These are phyloP conservation scores for Bombylius discolor DNA, from an alignment of 2,888 invertebrate genomes.

Conservation along the genomic window DNA sequence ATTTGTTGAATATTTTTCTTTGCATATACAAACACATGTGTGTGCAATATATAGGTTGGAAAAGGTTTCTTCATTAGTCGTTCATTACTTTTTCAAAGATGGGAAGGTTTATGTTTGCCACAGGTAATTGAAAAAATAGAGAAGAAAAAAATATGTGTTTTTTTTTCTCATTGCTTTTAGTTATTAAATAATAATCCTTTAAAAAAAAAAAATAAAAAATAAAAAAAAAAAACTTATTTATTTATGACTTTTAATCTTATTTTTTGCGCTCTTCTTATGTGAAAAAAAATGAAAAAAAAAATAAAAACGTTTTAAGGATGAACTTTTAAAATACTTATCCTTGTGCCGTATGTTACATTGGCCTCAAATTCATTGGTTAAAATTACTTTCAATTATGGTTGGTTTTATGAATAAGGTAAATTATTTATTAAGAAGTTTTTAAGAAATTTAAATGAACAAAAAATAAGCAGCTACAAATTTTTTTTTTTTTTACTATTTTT, in stretches of 20 bases:
- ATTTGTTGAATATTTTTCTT: no score
- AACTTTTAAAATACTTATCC: constrained; percentile 47
- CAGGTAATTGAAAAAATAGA: constrained; percentile 15
- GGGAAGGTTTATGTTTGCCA: constrained; percentile 26
- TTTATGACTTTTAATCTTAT: no score
- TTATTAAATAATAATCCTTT: no score
- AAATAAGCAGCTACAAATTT: not conserved
- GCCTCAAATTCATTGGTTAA: constrained; percentile 50
- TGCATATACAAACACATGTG: not conserved
- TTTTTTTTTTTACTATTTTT: not conserved
- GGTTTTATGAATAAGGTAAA: constrained; percentile 51
- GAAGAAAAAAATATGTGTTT: not conserved
- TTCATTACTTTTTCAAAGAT: constrained; percentile 31
- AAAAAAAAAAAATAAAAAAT: no score
- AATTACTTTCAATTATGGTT: constrained; percentile 61
- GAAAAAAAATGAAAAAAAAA: not conserved
- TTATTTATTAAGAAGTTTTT: not conserved
- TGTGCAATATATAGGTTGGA: constrained; percentile 17
- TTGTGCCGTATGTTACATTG: constrained; percentile 43
- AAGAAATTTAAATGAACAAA: no score
- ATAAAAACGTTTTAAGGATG: constrained; percentile 14
- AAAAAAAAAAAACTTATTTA: no score
- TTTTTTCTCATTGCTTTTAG: not conserved
- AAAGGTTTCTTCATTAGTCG: constrained; percentile 22
- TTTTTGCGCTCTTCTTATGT: not conserved